Base-by-base conservation (phyloP, 2,113 vertebrate species). In the Gadus macrocephalus region DNA sequence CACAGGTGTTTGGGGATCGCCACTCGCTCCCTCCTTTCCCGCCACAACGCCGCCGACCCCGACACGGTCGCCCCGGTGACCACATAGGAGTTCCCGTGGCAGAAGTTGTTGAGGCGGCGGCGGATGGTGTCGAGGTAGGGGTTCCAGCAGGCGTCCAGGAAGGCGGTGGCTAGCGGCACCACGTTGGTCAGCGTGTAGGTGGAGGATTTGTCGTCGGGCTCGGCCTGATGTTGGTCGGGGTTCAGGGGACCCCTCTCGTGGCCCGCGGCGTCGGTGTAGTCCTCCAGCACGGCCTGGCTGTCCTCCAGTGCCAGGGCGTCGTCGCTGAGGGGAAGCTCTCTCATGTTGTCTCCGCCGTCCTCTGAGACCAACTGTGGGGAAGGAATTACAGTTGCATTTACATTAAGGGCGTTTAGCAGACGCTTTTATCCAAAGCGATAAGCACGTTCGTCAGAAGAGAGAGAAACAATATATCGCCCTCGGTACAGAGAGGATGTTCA, bases 161-260 rank as follows among this genome's bases (percentile, higher is more conserved):
- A 83, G 62, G 85, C 69, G 14, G 77, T 73, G 25, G 89, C 12
- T 53, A 92, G 88, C 1, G 94, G 92, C 7, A 93, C 89, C 0
- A 93, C 89, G 60, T 94, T 95, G 53, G 93, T 94, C 63, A 95
- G 86, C 27, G 91, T 93, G 72, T 94, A 95, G 20, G 92, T 94
- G 1, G 93, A 87, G 0, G 74, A 64, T 42, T 87, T 94, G 83
- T 92, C 91, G 2, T 67, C 74, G 1, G 75, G 83, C n/a, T 91
- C 62, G 0, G 77, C 38, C 2, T 95, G 93, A 63, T 94, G 93
- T 60, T 89, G 25, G 17, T 81, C 90, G 1, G 94, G 92, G 74
- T 91, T 94, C 28, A 95, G 74, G 1, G 91, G 84, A 22, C 90
- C 89, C 0, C 90, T 84, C 69, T 87, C 89, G 59, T 87, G 91